Evolutionary conservation across 2,797 vertebrate genomes (phyloP).

Genomic region (Balearica regulorum): DNA sequence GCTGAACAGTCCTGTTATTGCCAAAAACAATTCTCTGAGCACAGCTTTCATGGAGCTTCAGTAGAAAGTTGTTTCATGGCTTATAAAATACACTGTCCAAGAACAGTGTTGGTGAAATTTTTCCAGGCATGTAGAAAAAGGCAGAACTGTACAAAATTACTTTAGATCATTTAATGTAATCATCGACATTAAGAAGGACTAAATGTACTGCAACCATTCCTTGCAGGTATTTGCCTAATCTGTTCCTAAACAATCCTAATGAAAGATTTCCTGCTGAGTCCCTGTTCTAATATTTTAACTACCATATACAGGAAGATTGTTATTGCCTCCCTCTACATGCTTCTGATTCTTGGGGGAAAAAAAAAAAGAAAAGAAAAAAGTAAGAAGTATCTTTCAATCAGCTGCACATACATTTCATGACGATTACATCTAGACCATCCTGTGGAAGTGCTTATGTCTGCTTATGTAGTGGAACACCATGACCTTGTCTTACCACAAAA

Average conservation of each 20-base stretch:
- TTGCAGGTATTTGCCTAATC: background rate
- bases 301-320: background rate
- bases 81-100: background rate
- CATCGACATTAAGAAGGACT: background rate
- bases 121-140: background rate
- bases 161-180: background rate
- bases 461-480: background rate
- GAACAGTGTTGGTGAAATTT: background rate
- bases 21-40: background rate
- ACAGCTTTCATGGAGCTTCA: background rate
- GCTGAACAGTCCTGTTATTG: background rate
- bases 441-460: background rate
- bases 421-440: background rate
- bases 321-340: background rate
- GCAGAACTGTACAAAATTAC: background rate
- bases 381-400: background rate
- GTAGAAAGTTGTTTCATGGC: background rate
- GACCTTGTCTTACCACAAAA: background rate
- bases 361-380: background rate
- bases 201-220: background rate
- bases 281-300: background rate
- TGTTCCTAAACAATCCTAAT: background rate
- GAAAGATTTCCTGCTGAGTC: background rate
- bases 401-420: background rate
- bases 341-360: background rate